Percentiles rank a stretch among this genome's conserved stretches.
Conservation (phyloP, 1,140 invertebrate species). For the Acromyrmex echinatior region DNA sequence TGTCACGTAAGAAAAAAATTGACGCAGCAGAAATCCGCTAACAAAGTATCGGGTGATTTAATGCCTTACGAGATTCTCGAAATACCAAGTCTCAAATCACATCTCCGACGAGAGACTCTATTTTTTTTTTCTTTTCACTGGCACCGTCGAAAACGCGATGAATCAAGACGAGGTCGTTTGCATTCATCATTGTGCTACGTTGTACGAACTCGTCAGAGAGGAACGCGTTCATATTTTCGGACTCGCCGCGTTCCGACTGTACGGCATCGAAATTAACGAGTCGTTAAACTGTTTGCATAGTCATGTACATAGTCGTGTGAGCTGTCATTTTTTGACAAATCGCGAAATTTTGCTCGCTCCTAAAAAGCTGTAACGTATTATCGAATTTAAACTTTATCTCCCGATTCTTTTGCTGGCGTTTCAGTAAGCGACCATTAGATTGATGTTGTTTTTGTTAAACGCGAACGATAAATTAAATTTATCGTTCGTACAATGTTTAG, state of each 20-base stretch:
- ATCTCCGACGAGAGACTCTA: constrained; percentile 13
- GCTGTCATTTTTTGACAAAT: constrained; percentile 25
- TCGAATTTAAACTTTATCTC: constrained; percentile 19
- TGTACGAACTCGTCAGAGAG: constrained; percentile 9
- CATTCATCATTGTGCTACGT: constrained; percentile 46
- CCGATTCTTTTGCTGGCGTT: not conserved
- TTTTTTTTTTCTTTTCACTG: not conserved
- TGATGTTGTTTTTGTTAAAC: constrained; percentile 17
- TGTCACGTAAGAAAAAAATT: constrained; percentile 30
- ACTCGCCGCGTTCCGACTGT: not conserved
- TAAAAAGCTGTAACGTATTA: constrained; percentile 8
- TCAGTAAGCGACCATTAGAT: not conserved
- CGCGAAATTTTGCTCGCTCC: not conserved
- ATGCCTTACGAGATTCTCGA: constrained; percentile 49
- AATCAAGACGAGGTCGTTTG: constrained; percentile 53
- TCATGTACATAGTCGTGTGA: not conserved
- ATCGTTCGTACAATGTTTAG: not conserved
- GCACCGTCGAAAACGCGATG: constrained; percentile 30
- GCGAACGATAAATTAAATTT: constrained; percentile 52
- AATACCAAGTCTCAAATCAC: constrained; percentile 28
- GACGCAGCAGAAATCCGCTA: constrained; percentile 15
- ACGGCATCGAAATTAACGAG: constrained; percentile 21
- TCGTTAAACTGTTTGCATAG: not conserved
- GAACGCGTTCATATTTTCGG: constrained; percentile 33
- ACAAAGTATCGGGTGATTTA: constrained; percentile 53